Percentiles rank a stretch among this genome's conserved stretches.
These are phyloP conservation scores for Polydrusus pterygomalis DNA, from an alignment of 2,888 invertebrate species.

Conservation along the genomic window DNA sequence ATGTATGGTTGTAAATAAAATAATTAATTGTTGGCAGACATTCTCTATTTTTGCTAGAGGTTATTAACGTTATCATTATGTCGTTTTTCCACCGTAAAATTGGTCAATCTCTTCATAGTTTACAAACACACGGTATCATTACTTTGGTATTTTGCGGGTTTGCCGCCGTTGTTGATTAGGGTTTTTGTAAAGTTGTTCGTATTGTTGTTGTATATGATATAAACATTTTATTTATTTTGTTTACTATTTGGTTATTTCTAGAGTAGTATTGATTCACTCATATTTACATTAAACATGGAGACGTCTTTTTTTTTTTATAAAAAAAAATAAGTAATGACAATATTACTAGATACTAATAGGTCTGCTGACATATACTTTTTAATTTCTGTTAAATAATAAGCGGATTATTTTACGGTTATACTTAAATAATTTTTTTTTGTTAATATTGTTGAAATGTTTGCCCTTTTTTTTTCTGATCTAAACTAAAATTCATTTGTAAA, in stretches of 20 bases:
- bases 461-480: too few species aligned
- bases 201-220: not conserved
- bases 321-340: not conserved
- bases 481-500: too few species aligned
- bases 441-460: too few species aligned
- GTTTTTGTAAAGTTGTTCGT: not conserved
- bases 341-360: too few species aligned
- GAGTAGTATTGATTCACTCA: not conserved
- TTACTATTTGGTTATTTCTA: not conserved
- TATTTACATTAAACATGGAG: too few species aligned
- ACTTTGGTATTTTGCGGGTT: slow-evolving; percentile 10
- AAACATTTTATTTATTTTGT: slow-evolving; percentile 4
- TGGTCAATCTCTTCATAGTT: slow-evolving; percentile 14
- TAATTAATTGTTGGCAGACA: too few species aligned
- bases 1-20: too few species aligned
- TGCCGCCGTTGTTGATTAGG: not conserved
- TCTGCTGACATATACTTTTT: too few species aligned
- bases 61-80: slow-evolving; percentile 4
- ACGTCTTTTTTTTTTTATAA: too few species aligned
- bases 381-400: too few species aligned
- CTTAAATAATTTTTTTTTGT: too few species aligned
- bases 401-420: too few species aligned
- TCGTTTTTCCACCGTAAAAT: slow-evolving; percentile 9
- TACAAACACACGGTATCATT: not conserved
- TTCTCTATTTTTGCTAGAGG: not conserved